These are phyloP conservation scores for Chunga burmeisteri DNA, from an alignment of 2,113 vertebrate species.

Conservation along the genomic window DNA sequence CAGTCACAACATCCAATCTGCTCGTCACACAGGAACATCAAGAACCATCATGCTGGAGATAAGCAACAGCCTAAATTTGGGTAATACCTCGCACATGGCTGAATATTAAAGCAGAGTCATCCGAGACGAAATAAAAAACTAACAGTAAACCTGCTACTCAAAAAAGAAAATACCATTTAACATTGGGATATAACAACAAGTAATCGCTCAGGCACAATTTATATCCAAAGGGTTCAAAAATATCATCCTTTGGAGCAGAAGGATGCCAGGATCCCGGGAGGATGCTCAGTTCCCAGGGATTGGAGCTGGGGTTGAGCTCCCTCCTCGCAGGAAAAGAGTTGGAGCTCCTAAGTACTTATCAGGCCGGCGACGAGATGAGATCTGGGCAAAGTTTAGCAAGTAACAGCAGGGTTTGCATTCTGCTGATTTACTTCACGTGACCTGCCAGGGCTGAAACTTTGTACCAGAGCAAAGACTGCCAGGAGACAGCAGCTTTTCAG, in stretches of 20 bases:
- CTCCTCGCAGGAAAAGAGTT: not conserved
- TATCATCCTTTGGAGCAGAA: not conserved
- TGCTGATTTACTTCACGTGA: not conserved
- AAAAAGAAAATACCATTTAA: not conserved
- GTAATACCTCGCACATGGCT: not conserved
- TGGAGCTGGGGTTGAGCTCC: not conserved
- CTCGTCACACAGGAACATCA: not conserved
- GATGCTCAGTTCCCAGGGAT: not conserved
- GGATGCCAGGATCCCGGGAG: not conserved
- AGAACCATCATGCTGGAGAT: not conserved
- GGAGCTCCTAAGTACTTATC: not conserved
- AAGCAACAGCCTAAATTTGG: not conserved
- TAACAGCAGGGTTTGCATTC: not conserved
- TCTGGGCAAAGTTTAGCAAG: not conserved
- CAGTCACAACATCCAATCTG: not conserved
- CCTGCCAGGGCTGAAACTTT: not conserved
- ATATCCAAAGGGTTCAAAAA: not conserved
- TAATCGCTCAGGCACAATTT: rapidly evolving
- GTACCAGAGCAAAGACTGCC: not conserved
- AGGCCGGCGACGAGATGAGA: not conserved
- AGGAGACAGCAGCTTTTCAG: not conserved
- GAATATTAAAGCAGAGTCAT: not conserved
- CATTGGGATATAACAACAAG: not conserved
- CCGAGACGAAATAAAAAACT: not conserved
- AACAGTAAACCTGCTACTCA: not conserved